Evolutionary conservation across 2,797 vertebrate species (phyloP).

Genomic region (Anguilla megastoma): DNA sequence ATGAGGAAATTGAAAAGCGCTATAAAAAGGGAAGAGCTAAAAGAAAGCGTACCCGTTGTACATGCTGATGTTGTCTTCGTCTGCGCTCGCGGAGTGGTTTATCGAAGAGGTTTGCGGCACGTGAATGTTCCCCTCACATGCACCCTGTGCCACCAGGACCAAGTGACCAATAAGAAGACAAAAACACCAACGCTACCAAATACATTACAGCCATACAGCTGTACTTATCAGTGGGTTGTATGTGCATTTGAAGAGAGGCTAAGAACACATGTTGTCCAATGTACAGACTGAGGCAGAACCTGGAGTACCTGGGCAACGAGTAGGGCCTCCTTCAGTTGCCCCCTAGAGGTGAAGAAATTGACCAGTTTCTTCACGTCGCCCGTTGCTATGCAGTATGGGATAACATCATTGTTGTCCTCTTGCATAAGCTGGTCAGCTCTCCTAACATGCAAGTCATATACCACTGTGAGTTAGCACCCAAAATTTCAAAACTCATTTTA

Average conservation of each 20-base stretch:
- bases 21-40: not conserved
- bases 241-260: not conserved
- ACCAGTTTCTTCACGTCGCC: constrained; percentile 89
- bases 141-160: constrained; percentile 73
- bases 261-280: not conserved
- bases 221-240: not conserved
- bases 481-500: not conserved
- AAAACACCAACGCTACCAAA: constrained; percentile 10
- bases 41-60: constrained; percentile 75
- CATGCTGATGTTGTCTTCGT: constrained; percentile 75
- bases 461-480: not conserved
- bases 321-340: constrained; percentile 88
- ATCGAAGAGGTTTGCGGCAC: constrained; percentile 62
- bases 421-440: constrained; percentile 92
- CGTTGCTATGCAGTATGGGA: constrained; percentile 89
- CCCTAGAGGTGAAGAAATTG: constrained; percentile 87
- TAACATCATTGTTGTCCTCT: constrained; percentile 89
- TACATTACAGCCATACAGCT: not conserved
- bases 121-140: constrained; percentile 91
- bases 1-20: not conserved
- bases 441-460: constrained; percentile 60
- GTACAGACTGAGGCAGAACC: not conserved
- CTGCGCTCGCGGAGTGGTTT: constrained; percentile 64
- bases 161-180: not conserved
- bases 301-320: constrained; percentile 64